Base-by-base conservation (phyloP, 2,888 invertebrate genomes). In the Cremastinae sp. region DNA sequence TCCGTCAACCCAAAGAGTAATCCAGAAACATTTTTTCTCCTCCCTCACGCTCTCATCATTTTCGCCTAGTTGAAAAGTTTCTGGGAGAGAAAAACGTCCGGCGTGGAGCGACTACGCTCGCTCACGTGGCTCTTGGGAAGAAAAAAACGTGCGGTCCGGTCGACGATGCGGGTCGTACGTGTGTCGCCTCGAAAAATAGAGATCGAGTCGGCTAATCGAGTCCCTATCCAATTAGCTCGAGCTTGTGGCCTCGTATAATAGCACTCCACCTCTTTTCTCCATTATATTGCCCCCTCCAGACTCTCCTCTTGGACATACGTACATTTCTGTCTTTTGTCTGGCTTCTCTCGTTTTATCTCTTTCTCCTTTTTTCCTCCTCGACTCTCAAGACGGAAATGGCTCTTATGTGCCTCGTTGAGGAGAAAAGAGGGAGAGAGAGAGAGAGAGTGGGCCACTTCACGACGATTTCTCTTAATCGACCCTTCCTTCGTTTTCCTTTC, bases 221-320 rank as follows among this genome's bases (percentile, higher is more conserved):
- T 87, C 86, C 83, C 85, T 79, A 82, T 80, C 82, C 87, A 87
- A 88, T 88, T 88, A 88, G 86, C 79, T 78, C 75, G 81, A 79
- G 80, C 83, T 83, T 80, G 47, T 70, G 69, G 73, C 70, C 65
- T 65, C 65, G 58, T 53, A 53, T 62, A 58, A 12, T 28, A 5
- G 53, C 83, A 78, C 81, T 80, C 81, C 69, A 68, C 59, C 73
- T 73, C 71, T 53, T 69, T 72, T 49, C 14, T 59, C 49, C 49
- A 41, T 41, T 47, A 64, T 59, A 69, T 65, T 20, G 45, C 18
- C 49, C 20, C 41, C 51, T 53, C 51, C 14, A 62, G 37, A 51
- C 49, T 18, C 35, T 55, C 20, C 45, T 18, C 20, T 18, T 66
- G 66, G 28, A 41, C 55, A 55, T 64, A 64, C 43, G 41, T 64